Percentiles rank a stretch among this genome's conserved stretches.
These are phyloP conservation scores for Latheticus oryzae DNA, from an alignment of 2,888 invertebrate genomes.

Conservation along the genomic window DNA sequence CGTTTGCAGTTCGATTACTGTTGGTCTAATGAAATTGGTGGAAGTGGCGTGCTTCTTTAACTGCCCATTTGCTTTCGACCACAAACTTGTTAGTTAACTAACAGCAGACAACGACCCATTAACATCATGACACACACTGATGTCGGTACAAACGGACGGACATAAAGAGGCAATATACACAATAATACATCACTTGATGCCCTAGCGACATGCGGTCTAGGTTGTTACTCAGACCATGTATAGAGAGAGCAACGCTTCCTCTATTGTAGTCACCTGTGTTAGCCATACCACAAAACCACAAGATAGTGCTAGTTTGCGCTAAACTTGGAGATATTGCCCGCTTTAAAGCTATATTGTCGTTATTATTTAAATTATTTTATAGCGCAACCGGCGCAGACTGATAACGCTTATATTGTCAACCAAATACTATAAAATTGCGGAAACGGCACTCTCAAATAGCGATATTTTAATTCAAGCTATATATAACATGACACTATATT, in stretches of 20 bases:
- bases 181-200: conserved; percentile 46
- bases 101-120: conserved; percentile 40
- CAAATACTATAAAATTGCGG: conserved; percentile 24
- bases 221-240: conserved; percentile 46
- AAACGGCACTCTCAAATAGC: conserved; percentile 9
- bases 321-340: conserved; percentile 26
- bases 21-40: conserved; percentile 27
- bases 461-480: conserved; percentile 11
- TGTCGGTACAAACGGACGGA: conserved; percentile 41
- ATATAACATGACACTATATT: background rate
- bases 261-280: conserved; percentile 50
- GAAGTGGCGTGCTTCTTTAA: conserved; percentile 25
- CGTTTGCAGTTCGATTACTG: conserved; percentile 19
- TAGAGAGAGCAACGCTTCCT: conserved; percentile 39
- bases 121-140: conserved; percentile 42
- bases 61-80: conserved; percentile 32
- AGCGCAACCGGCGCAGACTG: conserved; percentile 19
- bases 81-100: conserved; percentile 41
- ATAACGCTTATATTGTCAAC: conserved; percentile 26
- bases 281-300: conserved; percentile 22
- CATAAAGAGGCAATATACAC: conserved; percentile 44
- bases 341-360: conserved; percentile 11
- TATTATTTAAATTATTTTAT: conserved; percentile 38
- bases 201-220: conserved; percentile 44
- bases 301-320: conserved; percentile 26